These are phyloP conservation scores for Spea hammondii DNA, from an alignment of 2,797 vertebrate genomes.

Conservation along the genomic window DNA sequence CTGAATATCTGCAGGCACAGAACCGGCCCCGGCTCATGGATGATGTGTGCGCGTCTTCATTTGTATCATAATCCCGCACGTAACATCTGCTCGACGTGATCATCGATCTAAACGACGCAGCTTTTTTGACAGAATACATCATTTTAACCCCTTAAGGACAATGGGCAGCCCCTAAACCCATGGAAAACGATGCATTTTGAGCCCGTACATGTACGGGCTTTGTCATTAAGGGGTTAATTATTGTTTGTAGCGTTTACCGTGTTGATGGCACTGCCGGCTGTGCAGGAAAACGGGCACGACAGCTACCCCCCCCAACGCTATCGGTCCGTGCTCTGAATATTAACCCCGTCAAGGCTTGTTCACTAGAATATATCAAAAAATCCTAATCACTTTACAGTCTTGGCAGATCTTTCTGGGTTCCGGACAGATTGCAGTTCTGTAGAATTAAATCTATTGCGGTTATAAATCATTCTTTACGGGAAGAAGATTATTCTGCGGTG, in stretches of 20 bases:
- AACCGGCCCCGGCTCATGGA: neutral
- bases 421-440: neutral
- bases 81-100: neutral
- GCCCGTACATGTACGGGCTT: no score
- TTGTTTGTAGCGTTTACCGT: no score
- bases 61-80: neutral
- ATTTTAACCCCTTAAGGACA: neutral
- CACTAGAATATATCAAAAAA: neutral
- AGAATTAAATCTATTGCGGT: constrained; percentile 25
- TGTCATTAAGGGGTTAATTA: no score
- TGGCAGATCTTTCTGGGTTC: neutral
- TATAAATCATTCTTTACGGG: constrained; percentile 49
- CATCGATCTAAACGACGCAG: neutral
- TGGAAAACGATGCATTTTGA: no score
- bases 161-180: no score
- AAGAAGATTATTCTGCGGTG: constrained; percentile 50
- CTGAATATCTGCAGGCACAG: neutral
- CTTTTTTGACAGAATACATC: constrained; percentile 14
- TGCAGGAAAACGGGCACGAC: no score
- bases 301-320: neutral
- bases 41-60: constrained; percentile 5
- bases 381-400: neutral
- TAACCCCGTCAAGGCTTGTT: neutral
- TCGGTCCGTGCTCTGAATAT: neutral
- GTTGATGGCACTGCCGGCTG: no score